Evolutionary conservation across 2,888 invertebrate genomes (phyloP).

Genomic region (Limenitis camilla): DNA sequence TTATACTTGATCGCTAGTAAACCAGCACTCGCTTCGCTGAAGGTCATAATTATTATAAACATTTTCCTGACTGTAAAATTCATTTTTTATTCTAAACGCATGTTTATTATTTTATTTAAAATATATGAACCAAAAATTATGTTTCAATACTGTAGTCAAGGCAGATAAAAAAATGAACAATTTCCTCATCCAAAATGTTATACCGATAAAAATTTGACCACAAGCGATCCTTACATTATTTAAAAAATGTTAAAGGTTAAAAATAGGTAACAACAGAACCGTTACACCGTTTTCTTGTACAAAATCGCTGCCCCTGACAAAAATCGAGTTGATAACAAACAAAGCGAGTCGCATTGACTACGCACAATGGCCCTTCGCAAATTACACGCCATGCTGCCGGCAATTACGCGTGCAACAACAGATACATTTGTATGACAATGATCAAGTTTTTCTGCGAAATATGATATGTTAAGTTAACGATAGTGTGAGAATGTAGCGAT

Average conservation of each 20-base stretch:
- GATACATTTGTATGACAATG: constrained; percentile 74
- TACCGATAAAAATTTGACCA: too few species aligned
- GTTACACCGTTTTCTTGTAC: constrained; percentile 8
- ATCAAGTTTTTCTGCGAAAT: constrained; percentile 55
- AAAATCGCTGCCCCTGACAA: constrained; percentile 15
- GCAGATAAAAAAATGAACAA: too few species aligned
- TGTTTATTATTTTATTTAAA: not conserved
- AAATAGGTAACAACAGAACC: constrained; percentile 3
- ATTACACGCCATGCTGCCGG: constrained; percentile 58
- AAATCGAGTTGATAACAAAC: constrained; percentile 32
- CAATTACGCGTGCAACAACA: constrained; percentile 67
- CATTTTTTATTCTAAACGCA: constrained; percentile 7
- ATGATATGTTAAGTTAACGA: constrained; percentile 39
- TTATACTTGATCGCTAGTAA: too few species aligned
- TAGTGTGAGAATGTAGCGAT: constrained; percentile 18
- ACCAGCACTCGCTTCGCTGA: too few species aligned
- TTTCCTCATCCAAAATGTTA: too few species aligned
- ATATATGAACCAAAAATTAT: too few species aligned
- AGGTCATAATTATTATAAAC: too few species aligned
- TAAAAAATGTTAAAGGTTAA: too few species aligned
- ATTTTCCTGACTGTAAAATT: too few species aligned
- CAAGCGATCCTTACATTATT: too few species aligned
- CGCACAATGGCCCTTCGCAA: constrained; percentile 54
- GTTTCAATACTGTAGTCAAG: too few species aligned
- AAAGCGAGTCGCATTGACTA: constrained; percentile 43